These are phyloP conservation scores for Danio tinwini DNA, from an alignment of 2,797 vertebrate genomes.

Conservation along the genomic window DNA sequence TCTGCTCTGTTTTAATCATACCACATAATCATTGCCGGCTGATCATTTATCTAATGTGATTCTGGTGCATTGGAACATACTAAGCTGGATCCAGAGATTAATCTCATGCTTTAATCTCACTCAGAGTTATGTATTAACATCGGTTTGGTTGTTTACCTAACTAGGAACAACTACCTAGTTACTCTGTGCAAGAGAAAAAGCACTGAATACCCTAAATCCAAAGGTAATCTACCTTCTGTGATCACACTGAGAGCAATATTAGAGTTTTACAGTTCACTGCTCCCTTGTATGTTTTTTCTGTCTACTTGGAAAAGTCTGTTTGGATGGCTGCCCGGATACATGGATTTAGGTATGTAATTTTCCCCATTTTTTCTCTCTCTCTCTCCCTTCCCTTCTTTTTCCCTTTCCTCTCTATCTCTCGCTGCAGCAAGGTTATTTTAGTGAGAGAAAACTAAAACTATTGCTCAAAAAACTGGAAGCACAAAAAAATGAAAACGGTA, in stretches of 20 bases:
- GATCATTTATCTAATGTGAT: slow-evolving; percentile 21
- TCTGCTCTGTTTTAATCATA: slow-evolving; percentile 9
- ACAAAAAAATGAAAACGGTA: no score
- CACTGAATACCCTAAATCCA: slow-evolving; percentile 44
- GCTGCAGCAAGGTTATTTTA: neutral
- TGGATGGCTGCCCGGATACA: slow-evolving; percentile 74
- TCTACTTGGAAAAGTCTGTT: slow-evolving; percentile 70
- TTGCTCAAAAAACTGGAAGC: no score
- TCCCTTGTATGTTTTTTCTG: slow-evolving; percentile 65
- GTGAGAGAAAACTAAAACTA: no score
- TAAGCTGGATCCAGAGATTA: slow-evolving; percentile 26
- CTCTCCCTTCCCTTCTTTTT: slow-evolving; percentile 5
- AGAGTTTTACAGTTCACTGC: slow-evolving; percentile 64
- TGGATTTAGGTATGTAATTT: slow-evolving; percentile 70
- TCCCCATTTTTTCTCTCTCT: slow-evolving; percentile 44
- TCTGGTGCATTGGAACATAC: slow-evolving; percentile 11
- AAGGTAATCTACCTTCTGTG: slow-evolving; percentile 64
- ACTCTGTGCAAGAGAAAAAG: slow-evolving; percentile 39
- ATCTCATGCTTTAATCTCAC: slow-evolving; percentile 16
- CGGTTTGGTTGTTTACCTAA: slow-evolving; percentile 15
- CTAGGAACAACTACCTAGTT: slow-evolving; percentile 20
- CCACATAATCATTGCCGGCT: neutral
- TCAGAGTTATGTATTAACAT: slow-evolving; percentile 23
- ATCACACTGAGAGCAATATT: slow-evolving; percentile 70
- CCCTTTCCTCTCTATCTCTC: neutral